Percentiles rank a stretch among this genome's conserved stretches.
Evolutionary conservation across 2,888 invertebrate genomes (phyloP).

Genomic region (Spodoptera littoralis): DNA sequence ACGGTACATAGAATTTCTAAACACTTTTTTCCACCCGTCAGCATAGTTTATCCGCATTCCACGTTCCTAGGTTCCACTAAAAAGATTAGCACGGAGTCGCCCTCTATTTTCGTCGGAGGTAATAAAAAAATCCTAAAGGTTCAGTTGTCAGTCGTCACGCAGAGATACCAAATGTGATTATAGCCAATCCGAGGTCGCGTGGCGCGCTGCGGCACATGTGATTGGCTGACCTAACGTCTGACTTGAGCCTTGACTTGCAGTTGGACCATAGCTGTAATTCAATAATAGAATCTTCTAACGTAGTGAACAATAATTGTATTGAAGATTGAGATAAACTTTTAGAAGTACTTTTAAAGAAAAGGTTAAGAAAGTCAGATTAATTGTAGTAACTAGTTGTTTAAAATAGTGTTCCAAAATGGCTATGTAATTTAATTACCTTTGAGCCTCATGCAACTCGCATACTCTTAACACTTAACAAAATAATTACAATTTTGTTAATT

Average conservation of each 20-base stretch:
- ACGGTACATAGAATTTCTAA: neutral
- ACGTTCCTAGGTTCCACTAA: neutral
- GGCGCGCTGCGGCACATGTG: slow-evolving; percentile 15
- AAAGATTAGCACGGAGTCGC: neutral
- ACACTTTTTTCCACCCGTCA: neutral
- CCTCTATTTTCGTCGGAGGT: neutral
- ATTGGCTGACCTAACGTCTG: slow-evolving; percentile 19
- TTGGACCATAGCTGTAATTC: neutral
- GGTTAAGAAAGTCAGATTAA: too few relatives aligned
- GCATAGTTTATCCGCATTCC: neutral
- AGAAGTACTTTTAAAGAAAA: too few relatives aligned
- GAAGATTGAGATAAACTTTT: too few relatives aligned
- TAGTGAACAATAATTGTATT: too few relatives aligned
- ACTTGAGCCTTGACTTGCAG: slow-evolving; percentile 5
- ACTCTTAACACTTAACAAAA: too few relatives aligned
- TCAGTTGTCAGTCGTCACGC: neutral
- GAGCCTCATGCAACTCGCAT: too few relatives aligned
- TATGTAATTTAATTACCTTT: too few relatives aligned
- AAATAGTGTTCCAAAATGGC: too few relatives aligned
- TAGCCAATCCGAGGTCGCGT: slow-evolving; percentile 27
- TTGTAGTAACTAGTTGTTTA: too few relatives aligned
- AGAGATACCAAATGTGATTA: slow-evolving; percentile 26
- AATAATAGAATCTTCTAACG: too few relatives aligned
- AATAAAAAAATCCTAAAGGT: slow-evolving; percentile 9
- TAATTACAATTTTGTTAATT: too few relatives aligned